Conservation (phyloP, 1,140 invertebrate species). For the Orius insidiosus region DNA sequence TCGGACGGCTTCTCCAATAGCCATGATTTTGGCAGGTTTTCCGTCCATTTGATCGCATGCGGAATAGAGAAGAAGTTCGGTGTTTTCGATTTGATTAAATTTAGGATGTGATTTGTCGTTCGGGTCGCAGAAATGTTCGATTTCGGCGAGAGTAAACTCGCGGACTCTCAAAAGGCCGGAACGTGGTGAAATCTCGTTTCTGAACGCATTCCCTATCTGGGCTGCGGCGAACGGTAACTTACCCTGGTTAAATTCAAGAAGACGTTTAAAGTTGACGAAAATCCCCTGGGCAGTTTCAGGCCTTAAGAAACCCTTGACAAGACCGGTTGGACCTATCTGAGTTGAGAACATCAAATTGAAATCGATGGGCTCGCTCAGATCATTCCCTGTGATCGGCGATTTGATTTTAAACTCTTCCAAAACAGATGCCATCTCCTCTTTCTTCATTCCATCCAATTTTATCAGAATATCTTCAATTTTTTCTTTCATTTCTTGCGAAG, state of each 20-base stretch:
- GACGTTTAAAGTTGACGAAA: slow-evolving; percentile 95
- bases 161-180: slow-evolving; percentile 89
- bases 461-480: slow-evolving; percentile 67
- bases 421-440: slow-evolving; percentile 71
- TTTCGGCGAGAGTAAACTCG: slow-evolving; percentile 99
- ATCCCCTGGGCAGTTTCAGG: slow-evolving; percentile 99
- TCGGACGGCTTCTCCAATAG: slow-evolving; percentile 62
- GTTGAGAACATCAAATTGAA: slow-evolving; percentile 99
- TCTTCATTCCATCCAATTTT: slow-evolving; percentile 72
- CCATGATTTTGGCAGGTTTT: slow-evolving; percentile 47
- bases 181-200: slow-evolving; percentile 98
- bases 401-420: slow-evolving; percentile 83
- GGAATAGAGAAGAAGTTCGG: slow-evolving; percentile 69
- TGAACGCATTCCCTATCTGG: slow-evolving; percentile 93
- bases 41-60: slow-evolving; percentile 94
- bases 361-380: slow-evolving; percentile 84
- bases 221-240: slow-evolving; percentile 94
- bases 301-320: slow-evolving; percentile 82
- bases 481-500: slow-evolving; percentile 43
- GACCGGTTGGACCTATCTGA: slow-evolving; percentile 88
- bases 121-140: slow-evolving; percentile 98
- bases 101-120: slow-evolving; percentile 76
- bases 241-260: slow-evolving; percentile 95
- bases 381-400: slow-evolving; percentile 85
- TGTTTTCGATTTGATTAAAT: slow-evolving; percentile 60